Conservation (phyloP, 2,888 invertebrate genomes). For the Nipponacmea schrenckii region DNA sequence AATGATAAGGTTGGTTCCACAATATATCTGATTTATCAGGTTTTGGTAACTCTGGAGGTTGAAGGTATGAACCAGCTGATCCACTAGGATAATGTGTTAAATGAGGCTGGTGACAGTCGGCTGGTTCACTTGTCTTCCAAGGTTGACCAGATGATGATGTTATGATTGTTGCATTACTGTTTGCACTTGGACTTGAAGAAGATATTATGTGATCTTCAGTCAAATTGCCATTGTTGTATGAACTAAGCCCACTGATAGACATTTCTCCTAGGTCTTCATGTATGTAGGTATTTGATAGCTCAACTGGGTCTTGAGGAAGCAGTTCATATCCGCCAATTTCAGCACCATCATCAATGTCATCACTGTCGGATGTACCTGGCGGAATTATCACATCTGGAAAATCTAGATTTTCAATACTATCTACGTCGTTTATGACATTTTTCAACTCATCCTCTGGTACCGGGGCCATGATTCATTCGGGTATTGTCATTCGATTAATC, state of each 20-base stretch:
- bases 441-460: constrained; percentile 17
- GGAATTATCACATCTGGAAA: constrained; percentile 41
- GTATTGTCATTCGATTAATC: too few species aligned
- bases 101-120: not conserved
- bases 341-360: constrained; percentile 34
- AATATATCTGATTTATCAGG: constrained; percentile 41
- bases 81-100: not conserved
- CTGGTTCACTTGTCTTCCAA: constrained; percentile 1
- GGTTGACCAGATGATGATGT: not conserved
- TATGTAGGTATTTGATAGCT: not conserved
- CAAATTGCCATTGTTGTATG: too few species aligned
- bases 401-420: constrained; percentile 22
- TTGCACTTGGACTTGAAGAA: too few species aligned
- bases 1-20: constrained; percentile 47
- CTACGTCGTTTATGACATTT: not conserved
- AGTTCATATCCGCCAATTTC: constrained; percentile 38
- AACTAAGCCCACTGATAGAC: too few species aligned
- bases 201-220: too few species aligned
- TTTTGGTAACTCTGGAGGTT: constrained; percentile 48
- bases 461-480: constrained; percentile 6
- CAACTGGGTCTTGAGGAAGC: constrained; percentile 36
- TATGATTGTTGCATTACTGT: too few species aligned
- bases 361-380: constrained; percentile 37
- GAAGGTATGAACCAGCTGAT: not conserved
- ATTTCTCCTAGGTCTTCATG: not conserved